Conservation (phyloP, 2,113 vertebrate genomes). For the Corydoras maculifer region DNA sequence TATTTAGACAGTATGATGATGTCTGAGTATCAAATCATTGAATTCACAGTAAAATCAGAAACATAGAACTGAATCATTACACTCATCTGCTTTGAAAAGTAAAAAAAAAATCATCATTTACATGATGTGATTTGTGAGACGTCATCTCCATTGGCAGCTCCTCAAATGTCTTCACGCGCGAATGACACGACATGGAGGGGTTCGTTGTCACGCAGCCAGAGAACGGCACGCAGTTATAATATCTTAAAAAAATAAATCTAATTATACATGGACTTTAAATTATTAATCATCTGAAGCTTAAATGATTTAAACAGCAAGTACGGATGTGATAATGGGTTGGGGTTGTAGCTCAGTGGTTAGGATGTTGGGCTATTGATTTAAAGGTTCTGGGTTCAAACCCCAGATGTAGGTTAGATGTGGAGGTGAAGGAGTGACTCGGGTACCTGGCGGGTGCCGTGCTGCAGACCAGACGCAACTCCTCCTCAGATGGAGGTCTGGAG, state of each 20-base stretch:
- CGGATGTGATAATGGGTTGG: no score
- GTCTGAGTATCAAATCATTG: no score
- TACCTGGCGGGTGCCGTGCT: conserved; percentile 84
- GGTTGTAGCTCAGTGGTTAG: no score
- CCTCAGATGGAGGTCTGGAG: conserved; percentile 74
- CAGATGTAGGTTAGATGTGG: background rate
- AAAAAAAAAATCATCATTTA: conserved; percentile 50
- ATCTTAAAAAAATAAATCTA: conserved; percentile 62
- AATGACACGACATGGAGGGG: conserved; percentile 72
- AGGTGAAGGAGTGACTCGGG: background rate
- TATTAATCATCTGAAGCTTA: no score
- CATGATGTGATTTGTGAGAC: conserved; percentile 75
- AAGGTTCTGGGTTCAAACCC: no score
- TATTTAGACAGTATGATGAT: no score
- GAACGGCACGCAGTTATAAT: conserved; percentile 93
- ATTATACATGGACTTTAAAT: background rate
- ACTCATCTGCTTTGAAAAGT: no score
- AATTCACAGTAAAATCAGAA: no score
- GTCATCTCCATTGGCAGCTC: conserved; percentile 82
- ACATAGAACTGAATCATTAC: no score
- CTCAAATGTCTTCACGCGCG: conserved; percentile 88
- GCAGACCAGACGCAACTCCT: conserved; percentile 72
- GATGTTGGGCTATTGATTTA: no score
- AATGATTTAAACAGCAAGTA: no score
- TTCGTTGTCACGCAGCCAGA: conserved; percentile 77